Base-by-base conservation (phyloP, 2,113 vertebrate species). In the Dicerorhinus sumatrensis region DNA sequence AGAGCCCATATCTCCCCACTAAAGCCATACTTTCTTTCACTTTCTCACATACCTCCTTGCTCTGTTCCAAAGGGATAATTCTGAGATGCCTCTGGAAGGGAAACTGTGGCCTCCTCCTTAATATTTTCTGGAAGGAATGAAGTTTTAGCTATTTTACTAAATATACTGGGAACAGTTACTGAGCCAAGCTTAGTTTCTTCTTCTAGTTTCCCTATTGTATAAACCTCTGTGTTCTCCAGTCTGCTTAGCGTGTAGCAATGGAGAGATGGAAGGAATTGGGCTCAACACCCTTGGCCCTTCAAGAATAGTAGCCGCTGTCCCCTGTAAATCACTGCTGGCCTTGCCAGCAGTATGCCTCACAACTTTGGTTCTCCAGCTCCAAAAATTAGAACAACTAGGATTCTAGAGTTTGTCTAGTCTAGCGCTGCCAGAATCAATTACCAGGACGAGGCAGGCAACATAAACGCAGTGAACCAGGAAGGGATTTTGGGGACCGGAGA, bases 1-100 rank as follows among this genome's bases (percentile, higher is more conserved):
- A 48, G n/a, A 33, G 8, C 5, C 14, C 11, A 13, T 0, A 5
- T 5, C 36, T 69, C 3, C 10, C 8, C 48, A 62, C 8, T 7
- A 82, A 88, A 48, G 12, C 25, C n/a, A 16, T 8, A 33, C 17
- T 48, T 13, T 76, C n/a, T 33, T 80, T 73, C 6, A 56, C 36
- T 39, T 82, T 86, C 73, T 54, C 33, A 62, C 5, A 25, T 1
- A n/a, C 7, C 11, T 21, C 11, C 9, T 48, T 14, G 29, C 17
- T 79, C 31, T 70, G 21, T 87, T 91, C 42, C 54, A 70, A 63
- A 70, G 54, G 31, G 23, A n/a, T 25, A 39, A 73, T 85, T 73
- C 27, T 33, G 79, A 79, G 72, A 56, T 17, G 25, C 16, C 85
- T 67, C 77, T 69, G 69, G 56, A 77, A 85, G n/a, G 67, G 42